These are phyloP conservation scores for Ammodytes dubius DNA, from an alignment of 2,113 vertebrate genomes.

Conservation along the genomic window DNA sequence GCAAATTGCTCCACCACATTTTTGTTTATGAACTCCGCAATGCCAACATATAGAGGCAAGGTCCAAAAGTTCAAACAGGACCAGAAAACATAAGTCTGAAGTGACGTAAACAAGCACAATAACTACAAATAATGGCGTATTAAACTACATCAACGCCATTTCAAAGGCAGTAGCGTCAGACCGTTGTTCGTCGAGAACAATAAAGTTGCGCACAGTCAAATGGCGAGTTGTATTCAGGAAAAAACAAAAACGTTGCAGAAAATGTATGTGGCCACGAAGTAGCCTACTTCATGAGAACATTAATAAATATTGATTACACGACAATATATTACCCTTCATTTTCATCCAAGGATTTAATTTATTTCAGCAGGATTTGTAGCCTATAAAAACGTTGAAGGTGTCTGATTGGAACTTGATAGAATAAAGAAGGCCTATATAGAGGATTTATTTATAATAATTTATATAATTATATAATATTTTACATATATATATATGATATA, in stretches of 20 bases:
- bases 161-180: slow-evolving; percentile 78
- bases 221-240: slow-evolving; percentile 15
- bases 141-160: slow-evolving; percentile 81
- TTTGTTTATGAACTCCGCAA: slow-evolving; percentile 51
- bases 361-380: too few species aligned
- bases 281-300: neutral
- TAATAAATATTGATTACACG: too few species aligned
- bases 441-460: too few species aligned
- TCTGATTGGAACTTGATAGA: too few species aligned
- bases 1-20: slow-evolving; percentile 65
- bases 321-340: too few species aligned
- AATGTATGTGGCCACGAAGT: neutral
- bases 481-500: too few species aligned
- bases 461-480: too few species aligned
- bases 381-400: too few species aligned
- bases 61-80: slow-evolving; percentile 18
- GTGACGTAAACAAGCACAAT: slow-evolving; percentile 50
- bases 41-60: slow-evolving; percentile 5
- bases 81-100: slow-evolving; percentile 16
- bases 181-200: slow-evolving; percentile 78
- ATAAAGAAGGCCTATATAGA: too few species aligned
- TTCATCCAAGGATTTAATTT: too few species aligned
- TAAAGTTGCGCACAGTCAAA: slow-evolving; percentile 73
- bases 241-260: slow-evolving; percentile 2
- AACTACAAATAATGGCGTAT: slow-evolving; percentile 66